phyloP scores from a whole-genome alignment of 2,888 invertebrate genomes.

The Caenorhabditis imperialis region DNA sequence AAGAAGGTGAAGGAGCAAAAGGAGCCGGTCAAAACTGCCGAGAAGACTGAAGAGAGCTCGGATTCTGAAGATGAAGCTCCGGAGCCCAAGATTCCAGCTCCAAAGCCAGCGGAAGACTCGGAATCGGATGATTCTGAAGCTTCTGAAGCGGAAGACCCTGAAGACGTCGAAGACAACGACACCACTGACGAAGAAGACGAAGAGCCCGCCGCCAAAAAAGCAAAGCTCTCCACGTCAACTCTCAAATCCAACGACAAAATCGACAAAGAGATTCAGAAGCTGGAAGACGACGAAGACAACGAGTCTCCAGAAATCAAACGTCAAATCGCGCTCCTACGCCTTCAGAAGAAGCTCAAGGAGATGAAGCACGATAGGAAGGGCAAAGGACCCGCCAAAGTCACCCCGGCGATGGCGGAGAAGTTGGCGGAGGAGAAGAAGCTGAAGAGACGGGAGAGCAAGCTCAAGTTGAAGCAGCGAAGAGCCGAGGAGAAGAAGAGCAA shows the following conservation, averaged over 20 bases:
- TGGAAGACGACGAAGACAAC: conserved; percentile 59
- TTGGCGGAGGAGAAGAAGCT: conserved; percentile 55
- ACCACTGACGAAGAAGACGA: conserved; percentile 46
- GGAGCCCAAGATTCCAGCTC: conserved; percentile 9
- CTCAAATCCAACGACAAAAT: conserved; percentile 51
- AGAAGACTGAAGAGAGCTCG: conserved; percentile 21
- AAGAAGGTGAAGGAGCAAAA: conserved; percentile 9
- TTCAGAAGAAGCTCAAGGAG: conserved; percentile 63
- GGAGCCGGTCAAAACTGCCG: conserved; percentile 12
- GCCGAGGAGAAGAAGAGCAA: conserved; percentile 58
- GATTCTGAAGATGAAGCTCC: conserved; percentile 23
- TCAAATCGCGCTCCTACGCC: conserved; percentile 58
- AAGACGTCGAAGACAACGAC: conserved; percentile 38
- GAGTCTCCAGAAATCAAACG: conserved; percentile 61
- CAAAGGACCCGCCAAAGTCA: conserved; percentile 42
- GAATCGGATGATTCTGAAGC: conserved; percentile 23
- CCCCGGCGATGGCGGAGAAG: conserved; percentile 39
- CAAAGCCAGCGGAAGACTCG: conserved; percentile 13
- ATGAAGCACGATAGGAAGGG: conserved; percentile 55
- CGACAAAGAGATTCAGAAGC: conserved; percentile 55
- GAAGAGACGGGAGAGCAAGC: conserved; percentile 64
- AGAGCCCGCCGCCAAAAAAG: conserved; percentile 31
- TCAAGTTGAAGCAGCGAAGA: conserved; percentile 64
- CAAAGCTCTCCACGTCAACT: conserved; percentile 9
- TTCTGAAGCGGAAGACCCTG: conserved; percentile 18